Conservation (phyloP, 2,113 vertebrate genomes). For the Malurus elegans region DNA sequence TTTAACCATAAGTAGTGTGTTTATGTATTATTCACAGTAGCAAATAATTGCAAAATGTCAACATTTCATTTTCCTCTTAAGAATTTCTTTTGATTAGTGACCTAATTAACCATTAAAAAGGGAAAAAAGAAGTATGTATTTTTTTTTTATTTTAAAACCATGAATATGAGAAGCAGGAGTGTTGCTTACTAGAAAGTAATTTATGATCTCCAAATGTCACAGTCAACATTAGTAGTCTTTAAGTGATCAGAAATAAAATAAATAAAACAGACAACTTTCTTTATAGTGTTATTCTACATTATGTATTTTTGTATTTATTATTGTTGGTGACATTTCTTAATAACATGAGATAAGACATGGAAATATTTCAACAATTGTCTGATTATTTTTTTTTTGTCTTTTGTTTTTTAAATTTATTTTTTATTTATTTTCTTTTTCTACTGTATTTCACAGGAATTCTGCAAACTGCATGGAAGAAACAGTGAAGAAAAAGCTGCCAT, state of each 20-base stretch:
- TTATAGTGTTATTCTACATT: not conserved
- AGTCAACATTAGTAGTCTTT: slow-evolving; percentile 26
- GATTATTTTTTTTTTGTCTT: not conserved
- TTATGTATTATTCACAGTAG: slow-evolving; percentile 77
- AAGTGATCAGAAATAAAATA: slow-evolving; percentile 41
- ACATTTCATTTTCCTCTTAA: slow-evolving; percentile 77
- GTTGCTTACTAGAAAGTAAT: slow-evolving; percentile 41
- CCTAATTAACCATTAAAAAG: slow-evolving; percentile 75
- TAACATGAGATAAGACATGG: slow-evolving; percentile 21
- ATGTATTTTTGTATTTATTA: not conserved
- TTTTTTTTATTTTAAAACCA: slow-evolving; percentile 36
- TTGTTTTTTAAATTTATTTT: not conserved
- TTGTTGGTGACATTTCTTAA: not conserved
- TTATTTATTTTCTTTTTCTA: rapidly evolving
- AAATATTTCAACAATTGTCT: slow-evolving; percentile 38
- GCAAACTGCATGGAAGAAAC: not conserved
- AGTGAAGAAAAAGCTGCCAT: not conserved
- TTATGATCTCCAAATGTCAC: slow-evolving; percentile 72
- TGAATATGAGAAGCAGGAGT: slow-evolving; percentile 52
- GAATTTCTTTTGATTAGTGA: slow-evolving; percentile 76
- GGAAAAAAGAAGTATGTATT: slow-evolving; percentile 5
- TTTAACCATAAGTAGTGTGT: slow-evolving; percentile 72
- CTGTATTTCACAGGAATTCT: not conserved
- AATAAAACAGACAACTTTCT: slow-evolving; percentile 19
- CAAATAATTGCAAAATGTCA: slow-evolving; percentile 78